Evolutionary conservation across 2,888 invertebrate genomes (phyloP), one percentile per base, ranked within the genome.

Genomic region (Rotaria macrura): DNA sequence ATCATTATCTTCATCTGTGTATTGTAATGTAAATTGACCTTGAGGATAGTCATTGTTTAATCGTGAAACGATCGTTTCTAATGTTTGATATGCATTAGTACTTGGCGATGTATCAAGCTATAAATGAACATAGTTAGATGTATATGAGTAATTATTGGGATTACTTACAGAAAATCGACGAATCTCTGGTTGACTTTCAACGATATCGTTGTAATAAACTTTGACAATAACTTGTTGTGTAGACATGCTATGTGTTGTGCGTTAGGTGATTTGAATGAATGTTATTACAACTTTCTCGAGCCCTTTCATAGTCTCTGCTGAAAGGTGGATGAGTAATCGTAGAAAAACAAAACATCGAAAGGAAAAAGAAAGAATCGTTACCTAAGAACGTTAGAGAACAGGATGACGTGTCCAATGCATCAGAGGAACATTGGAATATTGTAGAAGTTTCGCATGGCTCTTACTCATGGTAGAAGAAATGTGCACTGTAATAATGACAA

Each of bases 151-250:
- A 4, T 52, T 9, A 23, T 10, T 20, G 20, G 23, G 23, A 52
- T 2, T n/a, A 43, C 79, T 79, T 79, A 79, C 79, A n/a, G 79
- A 3, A 79, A 79, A 79, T 79, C 79, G 79, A n/a, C 79, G 79
- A n/a, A 79, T 79, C 43, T 79, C 79, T 0, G 79, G 79, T 43
- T 79, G 79, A n/a, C 25, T 79, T 79, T 79, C 43, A 79, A 43
- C n/a, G 3, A 79, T 14, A 79, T 79, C 79, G 20, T 79, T 43
- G n/a, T 79, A 79, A 79, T 79, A 79, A 79, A 43, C 79, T 79
- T 79, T 79, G 2, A 79, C 79, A 25, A 79, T 79, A 65, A 65
- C 65, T 65, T 65, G 65, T 34, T 65, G 65, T 38, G 34, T 7
- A 65, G 65, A 65, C 65, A 65, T 65, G 20, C 7, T 54, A 10